These are phyloP conservation scores for Ornithoptera alexandrae DNA, from an alignment of 2,888 invertebrate genomes.

Conservation along the genomic window DNA sequence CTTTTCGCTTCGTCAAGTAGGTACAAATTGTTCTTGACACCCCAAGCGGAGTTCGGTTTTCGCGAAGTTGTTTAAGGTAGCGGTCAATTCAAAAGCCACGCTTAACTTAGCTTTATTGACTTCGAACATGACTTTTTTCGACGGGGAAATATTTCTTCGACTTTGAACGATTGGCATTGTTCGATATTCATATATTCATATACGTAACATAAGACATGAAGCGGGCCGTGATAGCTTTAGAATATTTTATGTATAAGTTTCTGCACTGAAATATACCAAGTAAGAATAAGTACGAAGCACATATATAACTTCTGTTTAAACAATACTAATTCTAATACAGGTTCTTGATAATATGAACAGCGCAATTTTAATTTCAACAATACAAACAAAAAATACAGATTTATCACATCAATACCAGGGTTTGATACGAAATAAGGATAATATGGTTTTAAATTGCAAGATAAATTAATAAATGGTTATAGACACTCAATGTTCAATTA, in stretches of 20 bases:
- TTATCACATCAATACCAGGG: no score
- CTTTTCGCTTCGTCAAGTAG: background rate
- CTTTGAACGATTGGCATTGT: slow-evolving; percentile 20
- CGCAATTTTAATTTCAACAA: no score
- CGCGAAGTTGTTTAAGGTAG: slow-evolving; percentile 16
- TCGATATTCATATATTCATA: slow-evolving; percentile 22
- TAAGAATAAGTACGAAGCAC: slow-evolving; percentile 7
- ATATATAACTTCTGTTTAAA: background rate
- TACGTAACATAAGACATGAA: slow-evolving; percentile 20
- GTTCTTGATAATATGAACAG: background rate
- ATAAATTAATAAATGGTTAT: no score
- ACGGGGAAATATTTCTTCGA: slow-evolving; percentile 18
- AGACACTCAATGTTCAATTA: no score
- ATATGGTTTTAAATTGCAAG: no score
- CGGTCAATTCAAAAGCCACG: slow-evolving; percentile 21
- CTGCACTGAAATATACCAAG: slow-evolving; percentile 17
- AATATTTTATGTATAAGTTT: slow-evolving; percentile 17
- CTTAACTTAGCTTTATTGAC: slow-evolving; percentile 6
- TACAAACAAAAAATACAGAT: no score
- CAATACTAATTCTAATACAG: background rate
- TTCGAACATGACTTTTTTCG: slow-evolving; percentile 14
- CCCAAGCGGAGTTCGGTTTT: slow-evolving; percentile 9
- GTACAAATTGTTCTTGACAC: slow-evolving; percentile 9
- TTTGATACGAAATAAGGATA: no score
- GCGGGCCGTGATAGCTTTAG: slow-evolving; percentile 7